phyloP scores from a whole-genome alignment of 2,888 invertebrate species.

The Caenorhabditis wallacei region DNA sequence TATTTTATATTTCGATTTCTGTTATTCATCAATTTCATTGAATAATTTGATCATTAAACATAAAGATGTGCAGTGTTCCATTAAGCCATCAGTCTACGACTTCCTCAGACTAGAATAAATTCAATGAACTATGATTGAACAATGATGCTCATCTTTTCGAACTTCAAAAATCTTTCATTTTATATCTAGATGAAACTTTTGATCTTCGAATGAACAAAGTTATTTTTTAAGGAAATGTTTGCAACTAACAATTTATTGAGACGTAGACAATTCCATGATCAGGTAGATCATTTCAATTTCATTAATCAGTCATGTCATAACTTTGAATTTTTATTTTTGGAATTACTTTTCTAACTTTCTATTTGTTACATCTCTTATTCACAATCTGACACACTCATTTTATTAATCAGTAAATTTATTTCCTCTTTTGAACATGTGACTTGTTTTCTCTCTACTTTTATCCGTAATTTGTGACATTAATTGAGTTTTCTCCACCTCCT shows the following conservation, averaged over 20 bases:
- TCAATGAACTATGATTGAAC: background rate
- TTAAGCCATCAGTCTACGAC: background rate
- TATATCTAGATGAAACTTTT: no score
- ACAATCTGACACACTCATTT: no score
- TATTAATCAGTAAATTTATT: conserved; percentile 2
- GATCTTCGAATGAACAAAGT: background rate
- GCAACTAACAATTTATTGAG: no score
- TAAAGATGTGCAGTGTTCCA: conserved; percentile 17
- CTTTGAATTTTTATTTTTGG: background rate
- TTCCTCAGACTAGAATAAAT: background rate
- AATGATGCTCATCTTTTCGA: background rate
- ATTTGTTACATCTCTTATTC: background rate
- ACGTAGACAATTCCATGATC: background rate
- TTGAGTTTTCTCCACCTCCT: conserved; percentile 15
- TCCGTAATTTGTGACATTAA: conserved; percentile 4
- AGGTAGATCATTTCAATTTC: background rate
- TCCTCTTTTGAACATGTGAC: conserved; percentile 11
- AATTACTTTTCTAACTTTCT: background rate
- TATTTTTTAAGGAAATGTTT: no score
- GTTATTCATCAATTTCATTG: background rate
- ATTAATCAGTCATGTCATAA: background rate
- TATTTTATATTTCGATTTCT: background rate
- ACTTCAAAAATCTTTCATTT: background rate
- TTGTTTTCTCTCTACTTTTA: conserved; percentile 4
- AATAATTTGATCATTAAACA: conserved; percentile 9